Evolutionary conservation across 2,797 vertebrate genomes (phyloP), one percentile per base, ranked within the genome.

Genomic region (Tenualosa thibaudeaui): DNA sequence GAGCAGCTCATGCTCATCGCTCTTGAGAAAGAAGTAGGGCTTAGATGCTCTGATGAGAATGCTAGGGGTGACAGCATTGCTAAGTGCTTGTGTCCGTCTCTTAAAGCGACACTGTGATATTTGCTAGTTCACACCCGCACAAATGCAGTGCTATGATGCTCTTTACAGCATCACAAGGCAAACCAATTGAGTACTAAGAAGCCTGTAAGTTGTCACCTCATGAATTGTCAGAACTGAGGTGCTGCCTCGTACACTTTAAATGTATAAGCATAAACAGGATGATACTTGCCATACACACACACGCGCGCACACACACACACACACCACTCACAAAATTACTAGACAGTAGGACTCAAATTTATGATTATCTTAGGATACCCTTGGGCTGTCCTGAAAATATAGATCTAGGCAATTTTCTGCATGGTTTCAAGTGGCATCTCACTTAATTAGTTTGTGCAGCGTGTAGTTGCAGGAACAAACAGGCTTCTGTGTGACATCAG

Each of bases 371-470:
- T 89, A 12, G 87, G 88, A 89, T 93, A 92, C 95, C 94, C 94
- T 94, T 93, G 93, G 93, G 93, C 91, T 86, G 92, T 93, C 93
- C 92, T 92, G 91, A 92, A 89, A 88, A 89, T 90, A 91, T 94
- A 92, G 93, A 94, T 93, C 92, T 88, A 93, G 93, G 93, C 94
- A 95, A 96, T 96, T 96, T 96, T 96, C 95, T 96, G 95, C 93
- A 95, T 96, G 94, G 94, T 94, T 95, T 95, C 94, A 95, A 94
- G 93, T 93, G 85, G 91, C 93, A 92, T 95, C 95, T 93, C 93
- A 89, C 92, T 94, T 96, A 95, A 96, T 96, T 95, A 96, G 93
- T 95, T 95, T 94, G 93, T 95, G 94, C 94, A 93, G 92, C 56
- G 89, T 91, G 85, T 92, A 93, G 91, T 91, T 84, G 81, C 86